Conservation (phyloP, 2,888 invertebrate genomes). For the Synergus laeviventris region DNA sequence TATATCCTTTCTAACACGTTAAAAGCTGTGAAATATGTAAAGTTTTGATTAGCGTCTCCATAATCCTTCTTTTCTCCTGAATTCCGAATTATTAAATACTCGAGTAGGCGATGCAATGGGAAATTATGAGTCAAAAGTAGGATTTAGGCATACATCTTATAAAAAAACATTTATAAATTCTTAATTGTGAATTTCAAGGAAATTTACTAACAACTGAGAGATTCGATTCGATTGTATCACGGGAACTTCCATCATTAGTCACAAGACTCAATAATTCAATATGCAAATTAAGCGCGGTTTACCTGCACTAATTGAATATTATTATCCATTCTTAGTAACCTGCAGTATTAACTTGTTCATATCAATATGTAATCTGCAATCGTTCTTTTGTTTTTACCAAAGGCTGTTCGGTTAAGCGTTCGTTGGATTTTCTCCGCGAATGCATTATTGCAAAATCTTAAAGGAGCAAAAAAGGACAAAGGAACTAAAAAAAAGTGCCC, state of each 20-base stretch:
- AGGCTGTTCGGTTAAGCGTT: not conserved
- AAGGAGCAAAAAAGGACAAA: not conserved
- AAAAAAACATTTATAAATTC: not conserved
- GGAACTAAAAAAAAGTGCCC: not conserved
- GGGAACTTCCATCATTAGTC: conserved; percentile 10
- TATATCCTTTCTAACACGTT: not conserved
- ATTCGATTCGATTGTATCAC: conserved; percentile 16
- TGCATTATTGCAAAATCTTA: not conserved
- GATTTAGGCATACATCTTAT: no score
- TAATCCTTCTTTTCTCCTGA: not conserved
- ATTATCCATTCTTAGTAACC: not conserved
- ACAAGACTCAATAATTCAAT: conserved; percentile 9
- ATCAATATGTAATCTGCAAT: not conserved
- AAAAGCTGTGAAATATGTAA: not conserved
- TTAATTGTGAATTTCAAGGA: not conserved
- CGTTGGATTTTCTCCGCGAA: not conserved
- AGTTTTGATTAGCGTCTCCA: not conserved
- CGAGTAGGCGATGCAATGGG: not conserved
- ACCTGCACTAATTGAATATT: conserved; percentile 28
- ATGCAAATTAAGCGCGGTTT: conserved; percentile 11
- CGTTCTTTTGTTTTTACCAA: not conserved
- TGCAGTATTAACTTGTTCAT: not conserved
- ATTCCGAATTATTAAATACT: not conserved
- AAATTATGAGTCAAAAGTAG: not conserved
- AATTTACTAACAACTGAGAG: not conserved